These are phyloP conservation scores for Rhodinocichla rosea DNA, from an alignment of 2,113 vertebrate species.

Conservation along the genomic window DNA sequence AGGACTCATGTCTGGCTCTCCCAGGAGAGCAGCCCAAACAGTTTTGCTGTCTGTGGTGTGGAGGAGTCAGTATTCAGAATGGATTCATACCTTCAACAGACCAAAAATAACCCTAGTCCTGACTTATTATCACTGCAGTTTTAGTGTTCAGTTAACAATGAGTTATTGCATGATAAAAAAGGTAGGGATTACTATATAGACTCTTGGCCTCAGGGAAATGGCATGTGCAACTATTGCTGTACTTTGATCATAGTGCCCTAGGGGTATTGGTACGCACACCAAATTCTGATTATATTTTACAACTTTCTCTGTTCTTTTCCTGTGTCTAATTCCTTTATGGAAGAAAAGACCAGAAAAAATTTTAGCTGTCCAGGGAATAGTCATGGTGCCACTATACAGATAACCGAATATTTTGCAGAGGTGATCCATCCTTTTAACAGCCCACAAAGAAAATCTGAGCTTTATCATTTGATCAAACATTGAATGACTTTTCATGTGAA, in stretches of 20 bases:
- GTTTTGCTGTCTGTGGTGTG: neutral
- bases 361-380: neutral
- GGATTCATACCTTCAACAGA: neutral
- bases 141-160: neutral
- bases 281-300: conserved; percentile 43
- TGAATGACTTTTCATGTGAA: neutral
- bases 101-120: neutral
- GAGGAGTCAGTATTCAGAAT: neutral
- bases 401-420: neutral
- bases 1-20: neutral
- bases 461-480: neutral
- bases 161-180: conserved; percentile 20
- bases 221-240: neutral
- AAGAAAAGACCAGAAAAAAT: neutral
- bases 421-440: neutral
- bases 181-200: neutral
- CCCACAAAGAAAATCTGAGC: neutral
- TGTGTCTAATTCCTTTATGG: neutral
- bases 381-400: neutral
- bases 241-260: conserved; percentile 15
- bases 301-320: conserved; percentile 15
- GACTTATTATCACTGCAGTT: neutral
- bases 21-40: neutral
- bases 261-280: neutral
- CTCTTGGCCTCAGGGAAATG: neutral